These are phyloP conservation scores for Corythornis leucogaster DNA, from an alignment of 2,797 vertebrate species.

Conservation along the genomic window DNA sequence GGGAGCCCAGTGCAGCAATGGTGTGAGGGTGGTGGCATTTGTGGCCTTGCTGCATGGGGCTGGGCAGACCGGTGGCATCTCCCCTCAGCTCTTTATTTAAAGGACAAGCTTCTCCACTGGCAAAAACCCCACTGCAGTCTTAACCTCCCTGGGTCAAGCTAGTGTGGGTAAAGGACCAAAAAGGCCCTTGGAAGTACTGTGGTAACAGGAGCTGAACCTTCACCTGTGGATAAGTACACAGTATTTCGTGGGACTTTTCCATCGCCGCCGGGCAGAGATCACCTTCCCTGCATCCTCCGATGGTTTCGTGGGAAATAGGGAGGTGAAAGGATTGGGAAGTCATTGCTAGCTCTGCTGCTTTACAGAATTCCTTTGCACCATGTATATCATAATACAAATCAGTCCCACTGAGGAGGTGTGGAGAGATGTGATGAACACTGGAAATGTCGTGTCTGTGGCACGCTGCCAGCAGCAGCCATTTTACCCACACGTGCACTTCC, in stretches of 20 bases:
- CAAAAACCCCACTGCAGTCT: neutral
- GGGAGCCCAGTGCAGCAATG: fast-evolving
- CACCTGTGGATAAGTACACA: fast-evolving
- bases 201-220: neutral
- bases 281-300: neutral
- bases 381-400: neutral
- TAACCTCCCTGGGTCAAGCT: neutral
- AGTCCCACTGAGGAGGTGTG: neutral
- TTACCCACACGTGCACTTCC: neutral
- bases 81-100: neutral
- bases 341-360: fast-evolving
- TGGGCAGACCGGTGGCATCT: neutral
- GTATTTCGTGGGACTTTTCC: neutral
- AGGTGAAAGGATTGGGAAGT: neutral
- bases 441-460: neutral
- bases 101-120: neutral
- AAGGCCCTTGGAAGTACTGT: neutral
- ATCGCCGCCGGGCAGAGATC: neutral
- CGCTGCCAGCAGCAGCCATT: neutral
- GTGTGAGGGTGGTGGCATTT: fast-evolving
- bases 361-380: neutral
- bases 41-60: neutral
- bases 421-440: neutral
- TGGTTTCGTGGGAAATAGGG: neutral
- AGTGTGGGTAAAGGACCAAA: neutral